Evolutionary conservation across 2,888 invertebrate species (phyloP).

Genomic region (Eupithecia subfuscata): DNA sequence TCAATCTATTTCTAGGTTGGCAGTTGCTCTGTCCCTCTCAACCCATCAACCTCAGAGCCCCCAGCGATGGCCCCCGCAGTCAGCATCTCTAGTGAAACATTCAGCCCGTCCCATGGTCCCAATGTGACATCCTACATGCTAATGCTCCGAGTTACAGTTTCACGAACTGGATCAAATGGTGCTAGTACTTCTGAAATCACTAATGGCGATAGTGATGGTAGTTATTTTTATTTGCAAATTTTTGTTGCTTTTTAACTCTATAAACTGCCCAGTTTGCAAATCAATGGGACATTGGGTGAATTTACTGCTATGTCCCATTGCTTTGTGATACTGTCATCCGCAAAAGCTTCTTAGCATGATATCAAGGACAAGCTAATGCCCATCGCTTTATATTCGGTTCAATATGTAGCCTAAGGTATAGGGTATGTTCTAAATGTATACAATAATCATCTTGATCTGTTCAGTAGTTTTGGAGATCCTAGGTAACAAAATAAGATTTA

Average conservation of each 20-base stretch:
- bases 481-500: too few relatives aligned
- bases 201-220: constrained; percentile 81
- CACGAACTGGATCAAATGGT: constrained; percentile 60
- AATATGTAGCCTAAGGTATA: too few relatives aligned
- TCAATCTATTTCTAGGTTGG: constrained; percentile 78
- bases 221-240: constrained; percentile 35
- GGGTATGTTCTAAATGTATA: too few relatives aligned
- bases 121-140: constrained; percentile 93
- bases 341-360: constrained; percentile 1
- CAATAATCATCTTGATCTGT: too few relatives aligned
- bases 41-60: constrained; percentile 86
- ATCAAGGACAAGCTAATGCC: neutral
- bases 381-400: too few relatives aligned
- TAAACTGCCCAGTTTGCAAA: neutral
- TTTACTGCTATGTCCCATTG: neutral
- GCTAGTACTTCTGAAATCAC: constrained; percentile 77
- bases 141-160: constrained; percentile 87
- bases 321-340: neutral
- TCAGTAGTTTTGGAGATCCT: too few relatives aligned
- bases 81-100: constrained; percentile 93
- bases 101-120: constrained; percentile 90
- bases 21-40: constrained; percentile 89
- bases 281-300: neutral
- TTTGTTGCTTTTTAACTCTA: constrained; percentile 4
- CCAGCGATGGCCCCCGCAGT: constrained; percentile 90